phyloP scores from a whole-genome alignment of 2,113 vertebrate species.

The Melanerpes formicivorus region DNA sequence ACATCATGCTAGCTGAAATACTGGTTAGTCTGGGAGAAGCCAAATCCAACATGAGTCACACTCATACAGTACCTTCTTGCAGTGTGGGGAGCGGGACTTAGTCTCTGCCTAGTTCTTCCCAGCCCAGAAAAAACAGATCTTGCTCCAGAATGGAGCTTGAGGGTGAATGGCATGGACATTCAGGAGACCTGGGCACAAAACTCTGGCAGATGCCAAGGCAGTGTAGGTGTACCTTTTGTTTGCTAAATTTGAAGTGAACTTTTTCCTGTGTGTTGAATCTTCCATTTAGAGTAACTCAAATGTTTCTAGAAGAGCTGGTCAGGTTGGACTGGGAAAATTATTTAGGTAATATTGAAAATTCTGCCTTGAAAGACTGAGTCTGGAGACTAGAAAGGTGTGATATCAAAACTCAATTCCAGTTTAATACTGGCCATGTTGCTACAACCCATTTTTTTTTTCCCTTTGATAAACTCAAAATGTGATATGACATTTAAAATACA shows the following conservation, averaged over 20 bases:
- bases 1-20: constrained; percentile 31
- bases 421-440: background rate
- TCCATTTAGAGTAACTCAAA: background rate
- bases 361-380: background rate
- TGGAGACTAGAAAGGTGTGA: background rate
- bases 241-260: background rate
- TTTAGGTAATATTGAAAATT: background rate
- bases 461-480: rapidly evolving
- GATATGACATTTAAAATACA: background rate
- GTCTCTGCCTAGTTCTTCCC: background rate
- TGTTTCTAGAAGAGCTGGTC: background rate
- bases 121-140: background rate
- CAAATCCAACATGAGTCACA: constrained; percentile 6
- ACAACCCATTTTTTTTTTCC: background rate
- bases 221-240: background rate
- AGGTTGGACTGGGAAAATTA: background rate
- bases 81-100: background rate
- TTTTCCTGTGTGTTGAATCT: background rate
- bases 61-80: background rate
- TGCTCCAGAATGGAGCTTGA: background rate
- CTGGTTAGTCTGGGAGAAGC: constrained; percentile 45
- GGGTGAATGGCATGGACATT: background rate
- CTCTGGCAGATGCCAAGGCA: background rate
- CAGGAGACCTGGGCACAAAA: background rate
- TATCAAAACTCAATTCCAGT: background rate